phyloP scores from a whole-genome alignment of 2,797 vertebrate genomes.

The Stomatorhinus walkeri region DNA sequence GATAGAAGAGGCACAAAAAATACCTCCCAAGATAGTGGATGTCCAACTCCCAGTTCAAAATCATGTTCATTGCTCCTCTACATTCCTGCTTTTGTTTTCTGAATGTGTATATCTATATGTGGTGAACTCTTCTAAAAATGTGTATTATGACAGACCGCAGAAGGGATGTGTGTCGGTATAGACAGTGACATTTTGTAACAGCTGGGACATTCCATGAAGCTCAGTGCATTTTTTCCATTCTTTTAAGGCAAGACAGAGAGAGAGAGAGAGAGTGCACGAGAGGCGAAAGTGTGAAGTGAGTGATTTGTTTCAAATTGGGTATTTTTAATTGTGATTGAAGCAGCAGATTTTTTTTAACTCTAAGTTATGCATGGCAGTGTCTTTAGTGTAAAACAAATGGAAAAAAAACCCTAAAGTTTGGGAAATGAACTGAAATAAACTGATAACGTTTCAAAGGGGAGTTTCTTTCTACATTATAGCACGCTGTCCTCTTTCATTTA shows the following conservation, averaged over 20 bases:
- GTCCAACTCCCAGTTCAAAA: conserved; percentile 34
- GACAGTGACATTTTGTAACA: conserved; percentile 85
- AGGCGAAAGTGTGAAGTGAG: too few relatives aligned
- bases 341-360: conserved; percentile 93
- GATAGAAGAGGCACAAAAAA: conserved; percentile 60
- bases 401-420: conserved; percentile 77
- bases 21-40: conserved; percentile 44
- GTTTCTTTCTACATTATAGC: neutral
- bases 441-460: conserved; percentile 24
- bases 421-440: conserved; percentile 87
- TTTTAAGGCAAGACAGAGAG: conserved; percentile 41
- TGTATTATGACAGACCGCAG: conserved; percentile 75
- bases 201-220: conserved; percentile 68
- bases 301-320: conserved; percentile 69
- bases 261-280: conserved; percentile 24
- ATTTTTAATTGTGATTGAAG: conserved; percentile 98
- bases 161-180: conserved; percentile 59
- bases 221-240: conserved; percentile 58
- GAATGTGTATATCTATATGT: conserved; percentile 87
- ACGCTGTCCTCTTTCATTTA: neutral
- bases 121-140: conserved; percentile 86
- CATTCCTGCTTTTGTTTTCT: conserved; percentile 70
- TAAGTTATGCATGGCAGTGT: conserved; percentile 99
- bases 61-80: conserved; percentile 69
- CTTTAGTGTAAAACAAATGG: conserved; percentile 90